Evolutionary conservation across 2,113 vertebrate species (phyloP).

Genomic region (Morone chrysops): DNA sequence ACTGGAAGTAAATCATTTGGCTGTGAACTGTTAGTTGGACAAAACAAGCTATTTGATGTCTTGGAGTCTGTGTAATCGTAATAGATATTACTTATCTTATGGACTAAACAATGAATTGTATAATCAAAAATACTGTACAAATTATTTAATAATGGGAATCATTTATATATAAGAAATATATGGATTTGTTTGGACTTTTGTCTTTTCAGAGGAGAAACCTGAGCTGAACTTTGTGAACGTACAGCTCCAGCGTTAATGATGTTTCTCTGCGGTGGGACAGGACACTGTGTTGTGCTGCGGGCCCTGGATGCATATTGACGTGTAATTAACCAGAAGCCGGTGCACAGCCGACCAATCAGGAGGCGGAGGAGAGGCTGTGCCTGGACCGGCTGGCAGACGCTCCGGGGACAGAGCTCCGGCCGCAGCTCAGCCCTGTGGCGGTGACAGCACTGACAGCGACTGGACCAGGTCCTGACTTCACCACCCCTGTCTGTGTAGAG

Average conservation of each 20-base stretch:
- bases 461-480: slow-evolving; percentile 33
- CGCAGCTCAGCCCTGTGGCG: slow-evolving; percentile 45
- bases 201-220: not conserved
- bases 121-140: not conserved
- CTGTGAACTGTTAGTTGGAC: too few species aligned
- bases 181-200: not conserved
- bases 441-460: slow-evolving; percentile 50
- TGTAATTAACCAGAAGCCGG: slow-evolving; percentile 49
- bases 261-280: not conserved
- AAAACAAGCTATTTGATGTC: too few species aligned
- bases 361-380: slow-evolving; percentile 69
- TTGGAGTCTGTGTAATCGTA: too few species aligned
- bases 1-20: not conserved
- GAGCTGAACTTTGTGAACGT: not conserved
- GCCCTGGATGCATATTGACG: slow-evolving; percentile 45
- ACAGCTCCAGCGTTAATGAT: too few species aligned
- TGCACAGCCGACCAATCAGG: slow-evolving; percentile 72
- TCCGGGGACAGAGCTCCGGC: slow-evolving; percentile 38
- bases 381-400: slow-evolving; percentile 53
- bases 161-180: not conserved
- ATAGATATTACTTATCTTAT: too few species aligned
- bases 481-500: not conserved
- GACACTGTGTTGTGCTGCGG: not conserved
- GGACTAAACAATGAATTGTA: too few species aligned
- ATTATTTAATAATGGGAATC: not conserved